A percentile compares a stretch with the other conserved stretches of the same genome.
Conservation (phyloP, 2,888 invertebrate species). For the Cryptophagus acutangulus region DNA sequence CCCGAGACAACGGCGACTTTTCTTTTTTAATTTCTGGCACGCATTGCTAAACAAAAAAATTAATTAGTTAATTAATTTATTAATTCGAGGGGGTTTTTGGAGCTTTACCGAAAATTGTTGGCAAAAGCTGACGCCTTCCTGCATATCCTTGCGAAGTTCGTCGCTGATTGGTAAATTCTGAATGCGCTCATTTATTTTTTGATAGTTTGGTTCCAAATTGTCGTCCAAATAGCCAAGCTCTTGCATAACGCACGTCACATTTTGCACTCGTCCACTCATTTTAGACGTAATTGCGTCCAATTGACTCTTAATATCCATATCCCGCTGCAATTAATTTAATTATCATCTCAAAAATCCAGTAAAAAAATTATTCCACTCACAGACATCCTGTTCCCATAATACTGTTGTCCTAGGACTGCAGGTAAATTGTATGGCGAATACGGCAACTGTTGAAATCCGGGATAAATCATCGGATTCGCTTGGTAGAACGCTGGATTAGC, state of each 20-base stretch:
- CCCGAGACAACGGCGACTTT: slow-evolving; percentile 58
- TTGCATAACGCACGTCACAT: slow-evolving; percentile 68
- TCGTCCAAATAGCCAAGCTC: slow-evolving; percentile 64
- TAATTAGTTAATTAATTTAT: slow-evolving; percentile 3
- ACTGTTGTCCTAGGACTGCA: slow-evolving; percentile 47
- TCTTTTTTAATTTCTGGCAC: slow-evolving; percentile 63
- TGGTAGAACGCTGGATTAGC: slow-evolving; percentile 21
- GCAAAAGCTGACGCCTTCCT: slow-evolving; percentile 63
- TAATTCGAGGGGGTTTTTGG: neutral
- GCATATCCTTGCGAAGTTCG: slow-evolving; percentile 61
- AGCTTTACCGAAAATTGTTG: slow-evolving; percentile 62
- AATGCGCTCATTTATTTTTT: slow-evolving; percentile 59
- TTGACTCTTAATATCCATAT: slow-evolving; percentile 58
- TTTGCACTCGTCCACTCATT: slow-evolving; percentile 53
- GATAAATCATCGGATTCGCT: slow-evolving; percentile 45
- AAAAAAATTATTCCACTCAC: slow-evolving; percentile 43
- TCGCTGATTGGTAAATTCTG: slow-evolving; percentile 56
- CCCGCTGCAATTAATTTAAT: slow-evolving; percentile 48
- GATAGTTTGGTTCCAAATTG: slow-evolving; percentile 62
- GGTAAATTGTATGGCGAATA: slow-evolving; percentile 37
- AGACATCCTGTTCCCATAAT: slow-evolving; percentile 51
- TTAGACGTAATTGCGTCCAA: slow-evolving; percentile 55
- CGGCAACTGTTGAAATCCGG: slow-evolving; percentile 47
- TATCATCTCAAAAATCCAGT: neutral
- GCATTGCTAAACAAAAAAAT: slow-evolving; percentile 58